Evolutionary conservation across 2,113 vertebrate species (phyloP).

Genomic region (Leucopternis melanops): DNA sequence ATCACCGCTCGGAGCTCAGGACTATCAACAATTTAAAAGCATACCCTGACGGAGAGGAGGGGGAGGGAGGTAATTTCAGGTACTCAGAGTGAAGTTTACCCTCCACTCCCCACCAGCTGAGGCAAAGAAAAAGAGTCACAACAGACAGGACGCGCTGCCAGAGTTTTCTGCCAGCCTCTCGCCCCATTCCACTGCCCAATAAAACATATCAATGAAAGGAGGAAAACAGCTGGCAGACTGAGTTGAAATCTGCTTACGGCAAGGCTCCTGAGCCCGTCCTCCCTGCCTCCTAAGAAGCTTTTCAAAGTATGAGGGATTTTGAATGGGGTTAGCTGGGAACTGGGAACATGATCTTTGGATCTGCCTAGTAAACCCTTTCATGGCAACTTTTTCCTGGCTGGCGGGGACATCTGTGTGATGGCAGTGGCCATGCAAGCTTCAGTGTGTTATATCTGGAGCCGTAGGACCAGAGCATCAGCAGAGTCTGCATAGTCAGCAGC

Average conservation of each 20-base stretch:
- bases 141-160: neutral
- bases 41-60: neutral
- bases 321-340: neutral
- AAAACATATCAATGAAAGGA: neutral
- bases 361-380: neutral
- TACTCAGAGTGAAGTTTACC: slow-evolving; percentile 42
- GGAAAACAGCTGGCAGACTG: neutral
- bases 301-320: neutral
- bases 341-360: neutral
- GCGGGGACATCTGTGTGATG: fast-evolving
- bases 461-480: neutral
- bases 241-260: neutral
- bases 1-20: neutral
- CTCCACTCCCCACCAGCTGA: neutral
- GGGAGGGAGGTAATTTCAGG: neutral
- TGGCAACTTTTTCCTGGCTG: neutral
- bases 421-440: neutral
- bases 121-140: neutral
- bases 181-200: neutral
- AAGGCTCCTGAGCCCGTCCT: neutral
- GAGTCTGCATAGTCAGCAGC: neutral
- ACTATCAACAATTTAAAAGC: neutral
- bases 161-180: neutral
- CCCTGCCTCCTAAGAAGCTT: neutral
- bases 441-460: neutral